phyloP scores from a whole-genome alignment of 2,797 vertebrate genomes.

The Cichlasoma orientale region DNA sequence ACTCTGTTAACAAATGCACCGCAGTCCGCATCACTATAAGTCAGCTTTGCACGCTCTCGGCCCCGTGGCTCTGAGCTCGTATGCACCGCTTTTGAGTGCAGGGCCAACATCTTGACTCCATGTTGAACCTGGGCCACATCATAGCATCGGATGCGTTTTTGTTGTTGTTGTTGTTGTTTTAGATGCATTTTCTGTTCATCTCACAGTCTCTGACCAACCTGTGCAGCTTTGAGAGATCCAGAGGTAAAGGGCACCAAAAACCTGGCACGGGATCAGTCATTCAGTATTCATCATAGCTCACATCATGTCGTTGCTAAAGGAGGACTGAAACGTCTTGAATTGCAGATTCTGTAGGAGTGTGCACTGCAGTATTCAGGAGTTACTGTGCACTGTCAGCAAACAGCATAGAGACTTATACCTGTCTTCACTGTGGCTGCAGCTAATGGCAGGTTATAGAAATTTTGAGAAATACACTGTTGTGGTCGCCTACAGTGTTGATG shows the following conservation, averaged over 20 bases:
- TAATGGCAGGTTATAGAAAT: not conserved
- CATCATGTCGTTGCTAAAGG: conserved; percentile 47
- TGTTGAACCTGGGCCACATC: conserved; percentile 60
- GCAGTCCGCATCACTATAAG: conserved; percentile 74
- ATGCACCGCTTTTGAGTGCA: conserved; percentile 34
- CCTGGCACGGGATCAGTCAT: conserved; percentile 48
- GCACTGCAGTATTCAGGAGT: conserved; percentile 62
- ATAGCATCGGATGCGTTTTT: conserved; percentile 23
- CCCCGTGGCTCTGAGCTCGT: conserved; percentile 36
- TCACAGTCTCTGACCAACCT: conserved; percentile 21
- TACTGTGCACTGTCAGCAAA: conserved; percentile 28
- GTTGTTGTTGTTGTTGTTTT: not conserved
- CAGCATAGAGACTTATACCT: conserved; percentile 19
- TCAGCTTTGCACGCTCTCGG: conserved; percentile 58
- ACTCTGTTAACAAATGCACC: conserved; percentile 79
- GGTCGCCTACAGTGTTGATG: conserved; percentile 14
- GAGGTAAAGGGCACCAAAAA: conserved; percentile 49
- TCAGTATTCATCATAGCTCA: conserved; percentile 29
- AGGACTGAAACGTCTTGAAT: conserved; percentile 29
- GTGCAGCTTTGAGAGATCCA: conserved; percentile 14
- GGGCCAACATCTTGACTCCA: conserved; percentile 46
- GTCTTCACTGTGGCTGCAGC: conserved; percentile 28
- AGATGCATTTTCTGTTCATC: conserved; percentile 2
- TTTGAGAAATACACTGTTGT: conserved; percentile 11
- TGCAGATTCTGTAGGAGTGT: conserved; percentile 36